Conservation (phyloP, 2,888 invertebrate genomes). For the Cosmia pyralina region DNA sequence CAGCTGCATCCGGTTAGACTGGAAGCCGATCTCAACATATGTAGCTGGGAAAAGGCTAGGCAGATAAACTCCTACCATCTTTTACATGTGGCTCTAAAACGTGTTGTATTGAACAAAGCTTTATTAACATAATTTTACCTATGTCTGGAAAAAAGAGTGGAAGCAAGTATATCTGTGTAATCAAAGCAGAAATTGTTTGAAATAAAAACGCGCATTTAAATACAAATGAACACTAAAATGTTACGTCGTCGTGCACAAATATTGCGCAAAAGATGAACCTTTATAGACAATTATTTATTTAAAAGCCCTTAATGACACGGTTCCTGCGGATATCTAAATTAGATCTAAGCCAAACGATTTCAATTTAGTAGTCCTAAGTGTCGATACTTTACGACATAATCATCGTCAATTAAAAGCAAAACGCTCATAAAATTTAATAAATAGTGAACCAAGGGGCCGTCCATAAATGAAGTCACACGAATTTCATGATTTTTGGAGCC, state of each 20-base stretch:
- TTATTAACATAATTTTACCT: too few species aligned
- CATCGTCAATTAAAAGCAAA: conserved; percentile 50
- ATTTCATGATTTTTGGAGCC: too few species aligned
- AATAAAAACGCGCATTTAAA: neutral
- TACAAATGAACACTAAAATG: conserved; percentile 15
- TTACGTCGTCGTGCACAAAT: neutral
- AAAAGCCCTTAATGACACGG: conserved; percentile 30
- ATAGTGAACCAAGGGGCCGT: conserved; percentile 62
- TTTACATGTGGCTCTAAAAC: neutral
- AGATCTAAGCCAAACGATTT: conserved; percentile 28
- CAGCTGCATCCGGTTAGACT: too few species aligned
- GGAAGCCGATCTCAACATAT: too few species aligned
- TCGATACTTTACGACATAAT: conserved; percentile 52
- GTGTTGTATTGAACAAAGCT: neutral
- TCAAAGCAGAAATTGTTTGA: neutral
- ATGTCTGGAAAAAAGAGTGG: neutral
- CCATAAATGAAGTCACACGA: too few species aligned
- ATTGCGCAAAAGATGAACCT: conserved; percentile 7
- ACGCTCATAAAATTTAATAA: conserved; percentile 68
- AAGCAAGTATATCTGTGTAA: neutral
- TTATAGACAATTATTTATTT: conserved; percentile 34
- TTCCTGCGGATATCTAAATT: conserved; percentile 36
- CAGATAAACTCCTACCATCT: too few species aligned
- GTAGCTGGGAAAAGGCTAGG: too few species aligned
- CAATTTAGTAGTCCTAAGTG: conserved; percentile 17